Evolutionary conservation across 2,797 vertebrate species (phyloP).

Genomic region (Xiphorhynchus erythropygius): DNA sequence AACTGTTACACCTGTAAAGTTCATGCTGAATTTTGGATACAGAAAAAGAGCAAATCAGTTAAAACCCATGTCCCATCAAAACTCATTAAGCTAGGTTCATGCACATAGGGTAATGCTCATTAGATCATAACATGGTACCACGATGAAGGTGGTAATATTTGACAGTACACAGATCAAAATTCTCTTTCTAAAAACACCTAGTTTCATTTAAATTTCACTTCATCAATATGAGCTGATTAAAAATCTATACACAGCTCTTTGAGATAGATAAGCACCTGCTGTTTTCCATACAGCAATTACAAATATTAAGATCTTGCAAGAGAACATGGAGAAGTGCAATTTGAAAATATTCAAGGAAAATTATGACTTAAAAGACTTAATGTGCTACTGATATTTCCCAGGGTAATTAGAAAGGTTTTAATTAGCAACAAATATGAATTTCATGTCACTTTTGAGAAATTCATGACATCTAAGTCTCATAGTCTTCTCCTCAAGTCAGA

Average conservation of each 20-base stretch:
- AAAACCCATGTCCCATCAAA: neutral
- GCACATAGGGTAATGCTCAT: neutral
- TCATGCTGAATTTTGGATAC: neutral
- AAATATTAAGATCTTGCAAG: conserved; percentile 53
- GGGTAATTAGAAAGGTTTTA: conserved; percentile 68
- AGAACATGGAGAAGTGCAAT: conserved; percentile 65
- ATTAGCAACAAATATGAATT: conserved; percentile 70
- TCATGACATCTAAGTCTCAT: neutral
- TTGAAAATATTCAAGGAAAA: conserved; percentile 68
- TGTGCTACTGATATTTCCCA: conserved; percentile 50
- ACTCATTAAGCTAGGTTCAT: neutral
- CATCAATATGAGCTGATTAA: conserved; percentile 66
- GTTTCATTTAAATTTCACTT: conserved; percentile 70
- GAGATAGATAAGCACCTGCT: conserved; percentile 65
- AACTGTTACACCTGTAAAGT: neutral
- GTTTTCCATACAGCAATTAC: conserved; percentile 69
- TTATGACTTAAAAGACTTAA: conserved; percentile 67
- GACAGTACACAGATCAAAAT: conserved; percentile 2
- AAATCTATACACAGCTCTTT: conserved; percentile 63
- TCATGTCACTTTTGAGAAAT: conserved; percentile 52
- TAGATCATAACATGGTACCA: neutral
- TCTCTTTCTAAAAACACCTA: conserved; percentile 62
- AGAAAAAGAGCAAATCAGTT: neutral
- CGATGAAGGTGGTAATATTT: neutral
- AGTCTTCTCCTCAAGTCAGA: conserved; percentile 29